Conservation (phyloP, 1,140 invertebrate species). For the Paramacrobiotus metropolitanus region DNA sequence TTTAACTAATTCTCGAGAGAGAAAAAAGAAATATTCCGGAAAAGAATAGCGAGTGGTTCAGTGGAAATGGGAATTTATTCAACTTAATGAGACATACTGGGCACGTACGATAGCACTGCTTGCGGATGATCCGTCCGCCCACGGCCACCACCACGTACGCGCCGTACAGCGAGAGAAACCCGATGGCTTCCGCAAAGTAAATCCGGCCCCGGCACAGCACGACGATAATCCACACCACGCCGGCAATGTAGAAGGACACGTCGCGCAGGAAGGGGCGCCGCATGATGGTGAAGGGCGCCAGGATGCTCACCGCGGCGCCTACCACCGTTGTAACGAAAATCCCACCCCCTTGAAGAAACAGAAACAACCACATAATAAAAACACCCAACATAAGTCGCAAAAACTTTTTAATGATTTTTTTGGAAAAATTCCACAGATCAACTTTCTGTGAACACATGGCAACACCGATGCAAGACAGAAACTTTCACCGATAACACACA, state of each 20-base stretch:
- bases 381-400: neutral
- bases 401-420: too few species aligned
- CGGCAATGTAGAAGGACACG: conserved; percentile 34
- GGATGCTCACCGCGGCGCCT: conserved; percentile 32
- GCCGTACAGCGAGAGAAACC: conserved; percentile 32
- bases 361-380: too few species aligned
- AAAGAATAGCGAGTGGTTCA: too few species aligned
- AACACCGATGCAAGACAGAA: too few species aligned
- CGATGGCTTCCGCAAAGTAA: conserved; percentile 25
- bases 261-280: conserved; percentile 38
- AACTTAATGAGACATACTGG: too few species aligned
- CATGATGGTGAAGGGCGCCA: conserved; percentile 33
- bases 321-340: conserved; percentile 42
- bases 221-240: conserved; percentile 27
- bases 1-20: too few species aligned
- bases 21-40: too few species aligned
- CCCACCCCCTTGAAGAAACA: conserved; percentile 33
- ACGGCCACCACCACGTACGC: conserved; percentile 35
- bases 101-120: too few species aligned
- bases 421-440: too few species aligned
- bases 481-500: too few species aligned
- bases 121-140: conserved; percentile 21
- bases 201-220: conserved; percentile 25
- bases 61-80: too few species aligned
- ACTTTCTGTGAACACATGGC: too few species aligned